Evolutionary conservation across 2,113 vertebrate species (phyloP).

Genomic region (Orcinus orca): DNA sequence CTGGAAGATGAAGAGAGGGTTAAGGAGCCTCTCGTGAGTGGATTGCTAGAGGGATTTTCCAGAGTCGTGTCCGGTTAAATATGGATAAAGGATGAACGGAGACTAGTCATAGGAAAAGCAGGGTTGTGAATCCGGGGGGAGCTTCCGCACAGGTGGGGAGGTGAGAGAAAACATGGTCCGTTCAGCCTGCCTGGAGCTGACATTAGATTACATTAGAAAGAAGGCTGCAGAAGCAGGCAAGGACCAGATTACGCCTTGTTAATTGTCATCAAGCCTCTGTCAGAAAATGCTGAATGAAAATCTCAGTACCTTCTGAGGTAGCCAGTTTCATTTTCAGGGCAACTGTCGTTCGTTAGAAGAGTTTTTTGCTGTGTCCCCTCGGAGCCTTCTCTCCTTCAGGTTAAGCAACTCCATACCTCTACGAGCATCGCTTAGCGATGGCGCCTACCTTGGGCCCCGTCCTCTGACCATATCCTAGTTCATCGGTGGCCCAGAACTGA

Average conservation of each 20-base stretch:
- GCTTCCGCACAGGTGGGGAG: neutral
- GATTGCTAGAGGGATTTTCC: neutral
- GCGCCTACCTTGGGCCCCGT: rapidly evolving
- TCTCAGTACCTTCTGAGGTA: neutral
- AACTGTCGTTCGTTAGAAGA: neutral
- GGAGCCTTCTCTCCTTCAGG: neutral
- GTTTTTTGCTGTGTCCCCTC: neutral
- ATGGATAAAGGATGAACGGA: neutral
- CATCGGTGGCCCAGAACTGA: neutral
- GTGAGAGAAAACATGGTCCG: neutral
- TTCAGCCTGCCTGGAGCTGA: neutral
- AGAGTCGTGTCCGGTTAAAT: neutral
- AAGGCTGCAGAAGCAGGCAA: neutral
- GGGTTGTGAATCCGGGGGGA: neutral
- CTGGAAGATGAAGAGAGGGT: neutral
- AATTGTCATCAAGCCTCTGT: neutral
- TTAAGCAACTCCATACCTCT: neutral
- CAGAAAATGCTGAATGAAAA: neutral
- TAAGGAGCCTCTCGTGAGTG: neutral
- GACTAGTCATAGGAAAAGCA: neutral
- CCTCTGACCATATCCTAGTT: neutral
- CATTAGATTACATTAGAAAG: neutral
- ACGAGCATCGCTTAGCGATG: neutral
- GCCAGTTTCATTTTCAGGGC: neutral
- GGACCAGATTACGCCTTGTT: neutral